phyloP scores from a whole-genome alignment of 2,113 vertebrate species.

The Takifugu bimaculatus region DNA sequence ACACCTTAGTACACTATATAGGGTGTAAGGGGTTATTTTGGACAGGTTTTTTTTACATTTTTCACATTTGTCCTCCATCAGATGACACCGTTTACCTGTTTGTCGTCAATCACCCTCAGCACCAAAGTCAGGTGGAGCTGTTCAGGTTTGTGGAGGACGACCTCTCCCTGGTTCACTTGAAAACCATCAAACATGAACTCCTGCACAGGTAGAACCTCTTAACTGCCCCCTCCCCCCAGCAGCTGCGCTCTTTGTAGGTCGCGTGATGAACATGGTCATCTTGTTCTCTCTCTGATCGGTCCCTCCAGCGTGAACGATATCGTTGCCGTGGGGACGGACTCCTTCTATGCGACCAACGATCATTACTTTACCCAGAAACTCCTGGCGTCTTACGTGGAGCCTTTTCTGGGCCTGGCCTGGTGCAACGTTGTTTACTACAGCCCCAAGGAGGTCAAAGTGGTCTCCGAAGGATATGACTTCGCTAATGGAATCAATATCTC shows the following conservation, averaged over 20 bases:
- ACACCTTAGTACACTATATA: too few relatives aligned
- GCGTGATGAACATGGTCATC: background rate
- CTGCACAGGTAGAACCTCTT: slow-evolving; percentile 75
- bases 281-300: background rate
- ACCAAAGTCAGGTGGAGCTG: slow-evolving; percentile 81
- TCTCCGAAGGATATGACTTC: slow-evolving; percentile 78
- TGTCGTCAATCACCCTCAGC: slow-evolving; percentile 87
- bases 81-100: slow-evolving; percentile 83
- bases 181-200: slow-evolving; percentile 84
- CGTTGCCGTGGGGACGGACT: slow-evolving; percentile 82
- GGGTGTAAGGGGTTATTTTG: background rate
- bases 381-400: slow-evolving; percentile 63
- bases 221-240: too few relatives aligned
- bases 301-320: slow-evolving; percentile 86
- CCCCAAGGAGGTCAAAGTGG: slow-evolving; percentile 82
- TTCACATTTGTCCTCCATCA: slow-evolving; percentile 41
- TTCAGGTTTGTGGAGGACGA: slow-evolving; percentile 84
- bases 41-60: background rate
- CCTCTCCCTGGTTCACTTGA: slow-evolving; percentile 79
- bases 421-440: slow-evolving; percentile 86
- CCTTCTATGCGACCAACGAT: slow-evolving; percentile 94
- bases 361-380: slow-evolving; percentile 73
- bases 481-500: slow-evolving; percentile 90
- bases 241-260: too few relatives aligned
- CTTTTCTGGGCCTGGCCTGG: slow-evolving; percentile 75